Percentiles rank a stretch among this genome's conserved stretches.
phyloP scores from a whole-genome alignment of 2,888 invertebrate species.

The Thecocarcelia acutangulata region DNA sequence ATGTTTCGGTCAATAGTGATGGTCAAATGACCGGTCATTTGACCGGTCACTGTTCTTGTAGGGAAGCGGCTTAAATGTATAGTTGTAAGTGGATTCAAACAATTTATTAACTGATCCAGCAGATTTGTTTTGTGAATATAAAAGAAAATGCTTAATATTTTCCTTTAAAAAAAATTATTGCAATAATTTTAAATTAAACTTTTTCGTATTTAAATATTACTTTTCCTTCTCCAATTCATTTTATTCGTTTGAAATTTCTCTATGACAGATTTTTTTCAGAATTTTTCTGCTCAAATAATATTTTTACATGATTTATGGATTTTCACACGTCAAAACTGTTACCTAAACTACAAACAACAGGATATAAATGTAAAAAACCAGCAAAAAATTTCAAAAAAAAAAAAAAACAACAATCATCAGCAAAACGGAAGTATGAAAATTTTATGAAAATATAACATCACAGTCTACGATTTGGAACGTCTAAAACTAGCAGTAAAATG shows the following conservation, averaged over 20 bases:
- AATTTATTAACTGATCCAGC: no score
- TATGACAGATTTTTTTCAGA: conserved; percentile 70
- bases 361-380: conserved; percentile 55
- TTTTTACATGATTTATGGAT: conserved; percentile 78
- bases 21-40: no score
- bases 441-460: conserved; percentile 58
- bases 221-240: conserved; percentile 16
- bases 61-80: no score
- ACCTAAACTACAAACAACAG: conserved; percentile 70
- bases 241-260: conserved; percentile 7
- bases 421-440: conserved; percentile 69
- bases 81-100: no score
- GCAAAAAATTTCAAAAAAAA: neutral
- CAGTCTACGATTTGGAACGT: conserved; percentile 20
- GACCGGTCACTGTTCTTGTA: no score
- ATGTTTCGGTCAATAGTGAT: no score
- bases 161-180: neutral
- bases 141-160: no score
- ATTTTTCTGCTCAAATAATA: conserved; percentile 68
- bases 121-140: no score
- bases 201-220: conserved; percentile 23
- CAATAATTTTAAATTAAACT: neutral
- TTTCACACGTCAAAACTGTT: conserved; percentile 70
- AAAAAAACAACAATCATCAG: conserved; percentile 55
- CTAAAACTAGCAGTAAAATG: conserved; percentile 41